These are phyloP conservation scores for Chymomyza amoena DNA, from an alignment of 2,888 invertebrate species.

Conservation along the genomic window DNA sequence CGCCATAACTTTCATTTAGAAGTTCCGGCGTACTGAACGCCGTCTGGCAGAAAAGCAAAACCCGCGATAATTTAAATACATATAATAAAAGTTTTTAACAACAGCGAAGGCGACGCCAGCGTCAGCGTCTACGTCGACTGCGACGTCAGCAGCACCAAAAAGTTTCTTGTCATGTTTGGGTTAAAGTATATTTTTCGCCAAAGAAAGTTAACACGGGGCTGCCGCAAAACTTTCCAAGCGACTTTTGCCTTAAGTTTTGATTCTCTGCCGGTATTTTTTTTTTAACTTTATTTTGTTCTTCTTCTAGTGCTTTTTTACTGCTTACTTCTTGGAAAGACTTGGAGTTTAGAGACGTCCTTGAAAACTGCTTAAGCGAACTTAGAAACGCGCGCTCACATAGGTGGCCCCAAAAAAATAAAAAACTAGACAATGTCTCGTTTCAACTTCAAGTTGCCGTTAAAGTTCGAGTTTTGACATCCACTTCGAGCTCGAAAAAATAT, in stretches of 20 bases:
- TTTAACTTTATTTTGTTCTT: constrained; percentile 18
- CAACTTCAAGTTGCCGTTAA: constrained; percentile 8
- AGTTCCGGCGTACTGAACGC: neutral
- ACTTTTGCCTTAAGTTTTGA: constrained; percentile 63
- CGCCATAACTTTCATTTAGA: constrained; percentile 25
- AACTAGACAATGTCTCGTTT: constrained; percentile 40
- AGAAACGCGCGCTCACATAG: constrained; percentile 34
- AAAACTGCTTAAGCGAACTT: constrained; percentile 65
- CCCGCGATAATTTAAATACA: constrained; percentile 51
- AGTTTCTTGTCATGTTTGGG: constrained; percentile 57
- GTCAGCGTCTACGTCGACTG: neutral
- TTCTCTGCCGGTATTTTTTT: constrained; percentile 25
- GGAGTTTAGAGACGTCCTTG: constrained; percentile 76
- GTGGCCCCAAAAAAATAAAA: constrained; percentile 24
- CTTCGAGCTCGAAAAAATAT: constrained; percentile 5
- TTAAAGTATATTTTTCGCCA: constrained; percentile 46
- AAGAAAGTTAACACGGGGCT: constrained; percentile 47
- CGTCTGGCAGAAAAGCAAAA: constrained; percentile 1
- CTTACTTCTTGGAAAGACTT: constrained; percentile 44
- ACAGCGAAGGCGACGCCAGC: neutral
- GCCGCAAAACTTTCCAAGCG: constrained; percentile 59
- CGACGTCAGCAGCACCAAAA: constrained; percentile 39
- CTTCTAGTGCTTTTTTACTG: constrained; percentile 35
- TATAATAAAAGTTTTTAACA: constrained; percentile 46
- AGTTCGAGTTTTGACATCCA: neutral